Percentiles rank a stretch among this genome's conserved stretches.
These are phyloP conservation scores for Garrulus glandarius DNA, from an alignment of 2,797 vertebrate species.

Conservation along the genomic window DNA sequence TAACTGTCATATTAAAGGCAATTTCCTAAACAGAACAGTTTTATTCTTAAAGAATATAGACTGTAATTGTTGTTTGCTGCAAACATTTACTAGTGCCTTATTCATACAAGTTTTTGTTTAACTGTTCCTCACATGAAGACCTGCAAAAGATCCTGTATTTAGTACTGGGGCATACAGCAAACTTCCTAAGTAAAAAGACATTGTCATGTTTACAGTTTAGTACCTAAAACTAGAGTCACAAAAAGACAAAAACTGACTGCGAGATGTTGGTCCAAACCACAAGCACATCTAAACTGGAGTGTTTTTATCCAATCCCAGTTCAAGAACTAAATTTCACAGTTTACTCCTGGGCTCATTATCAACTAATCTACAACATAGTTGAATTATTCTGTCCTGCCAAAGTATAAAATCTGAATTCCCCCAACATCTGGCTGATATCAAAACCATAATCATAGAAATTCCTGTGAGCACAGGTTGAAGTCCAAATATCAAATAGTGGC, in stretches of 20 bases:
- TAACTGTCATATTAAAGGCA: constrained; percentile 19
- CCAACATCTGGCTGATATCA: neutral
- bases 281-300: neutral
- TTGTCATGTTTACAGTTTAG: neutral
- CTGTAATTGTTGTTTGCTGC: constrained; percentile 55
- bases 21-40: constrained; percentile 26
- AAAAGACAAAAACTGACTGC: neutral
- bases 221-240: neutral
- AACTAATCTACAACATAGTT: neutral
- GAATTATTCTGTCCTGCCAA: neutral
- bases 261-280: neutral
- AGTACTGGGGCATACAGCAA: neutral
- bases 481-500: neutral
- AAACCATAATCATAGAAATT: neutral
- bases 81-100: constrained; percentile 71
- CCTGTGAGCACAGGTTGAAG: neutral
- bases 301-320: neutral
- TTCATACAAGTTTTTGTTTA: constrained; percentile 37
- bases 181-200: neutral
- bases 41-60: constrained; percentile 40
- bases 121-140: neutral
- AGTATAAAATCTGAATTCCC: neutral
- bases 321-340: neutral
- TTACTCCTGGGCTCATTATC: neutral
- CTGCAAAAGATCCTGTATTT: constrained; percentile 3